Conservation (phyloP, 2,888 invertebrate species). For the Hylaea fasciaria region DNA sequence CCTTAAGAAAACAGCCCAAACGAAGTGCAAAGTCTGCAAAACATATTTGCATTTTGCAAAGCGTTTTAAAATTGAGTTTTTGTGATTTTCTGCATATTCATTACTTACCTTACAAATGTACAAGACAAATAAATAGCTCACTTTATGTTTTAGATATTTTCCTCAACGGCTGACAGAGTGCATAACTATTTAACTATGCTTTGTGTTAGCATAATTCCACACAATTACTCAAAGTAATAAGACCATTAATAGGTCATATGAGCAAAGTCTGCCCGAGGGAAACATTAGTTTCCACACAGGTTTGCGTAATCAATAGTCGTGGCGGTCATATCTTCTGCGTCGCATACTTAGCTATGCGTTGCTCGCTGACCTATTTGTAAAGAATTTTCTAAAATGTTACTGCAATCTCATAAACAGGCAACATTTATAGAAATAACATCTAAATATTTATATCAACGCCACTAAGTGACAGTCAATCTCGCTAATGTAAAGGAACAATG, state of each 20-base stretch:
- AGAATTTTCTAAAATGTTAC: constrained; percentile 22
- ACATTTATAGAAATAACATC: constrained; percentile 22
- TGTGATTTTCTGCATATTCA: too few species aligned
- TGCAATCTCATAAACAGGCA: constrained; percentile 19
- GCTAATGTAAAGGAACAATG: constrained; percentile 17
- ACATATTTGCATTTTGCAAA: too few species aligned
- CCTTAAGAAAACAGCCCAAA: too few species aligned
- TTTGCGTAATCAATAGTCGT: constrained; percentile 38
- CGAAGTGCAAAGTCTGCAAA: too few species aligned
- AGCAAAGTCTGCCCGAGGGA: constrained; percentile 28
- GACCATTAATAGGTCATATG: constrained; percentile 30
- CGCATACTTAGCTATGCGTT: constrained; percentile 22
- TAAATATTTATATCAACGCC: constrained; percentile 22
- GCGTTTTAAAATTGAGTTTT: too few species aligned
- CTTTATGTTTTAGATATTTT: too few species aligned
- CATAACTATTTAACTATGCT: neutral
- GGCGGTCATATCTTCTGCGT: constrained; percentile 32
- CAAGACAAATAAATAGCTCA: too few species aligned
- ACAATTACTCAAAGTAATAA: constrained; percentile 21
- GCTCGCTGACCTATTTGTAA: constrained; percentile 35
- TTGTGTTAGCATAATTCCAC: constrained; percentile 5
- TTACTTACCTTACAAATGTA: too few species aligned
- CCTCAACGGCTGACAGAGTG: too few species aligned
- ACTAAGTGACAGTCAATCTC: constrained; percentile 22
- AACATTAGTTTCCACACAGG: constrained; percentile 27